phyloP scores from a whole-genome alignment of 2,797 vertebrate genomes.

The Erethizon dorsatum region DNA sequence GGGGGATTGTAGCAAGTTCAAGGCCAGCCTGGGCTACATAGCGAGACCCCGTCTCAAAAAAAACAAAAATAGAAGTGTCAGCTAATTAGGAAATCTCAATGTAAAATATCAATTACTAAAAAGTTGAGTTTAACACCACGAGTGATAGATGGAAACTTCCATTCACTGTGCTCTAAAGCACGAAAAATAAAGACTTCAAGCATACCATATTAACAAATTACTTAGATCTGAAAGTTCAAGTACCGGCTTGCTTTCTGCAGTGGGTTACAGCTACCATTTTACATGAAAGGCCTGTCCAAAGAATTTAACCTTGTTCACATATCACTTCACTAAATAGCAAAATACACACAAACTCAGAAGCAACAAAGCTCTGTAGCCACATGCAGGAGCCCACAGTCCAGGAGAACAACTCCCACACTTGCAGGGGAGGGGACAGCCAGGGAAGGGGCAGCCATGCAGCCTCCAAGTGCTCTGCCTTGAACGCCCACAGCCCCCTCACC shows the following conservation, averaged over 20 bases:
- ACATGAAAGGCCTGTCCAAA: not conserved
- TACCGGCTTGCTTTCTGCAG: not conserved
- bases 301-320: not conserved
- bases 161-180: not conserved
- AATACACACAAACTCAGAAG: not conserved
- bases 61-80: not conserved
- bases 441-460: not conserved
- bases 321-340: not conserved
- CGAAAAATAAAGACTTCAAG: not conserved
- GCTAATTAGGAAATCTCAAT: not conserved
- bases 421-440: accelerated
- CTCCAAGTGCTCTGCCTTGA: accelerated
- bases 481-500: slow-evolving; percentile 88
- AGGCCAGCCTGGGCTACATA: not conserved
- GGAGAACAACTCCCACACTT: accelerated
- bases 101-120: not conserved
- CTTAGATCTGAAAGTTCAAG: too few species aligned
- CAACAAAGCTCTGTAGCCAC: not conserved
- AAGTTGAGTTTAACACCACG: not conserved
- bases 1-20: not conserved
- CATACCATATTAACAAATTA: not conserved
- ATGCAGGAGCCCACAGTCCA: accelerated
- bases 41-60: not conserved
- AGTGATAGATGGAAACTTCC: not conserved
- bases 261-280: too few species aligned